phyloP scores from a whole-genome alignment of 2,888 invertebrate species.

The Nematopogon swammerdamellus region DNA sequence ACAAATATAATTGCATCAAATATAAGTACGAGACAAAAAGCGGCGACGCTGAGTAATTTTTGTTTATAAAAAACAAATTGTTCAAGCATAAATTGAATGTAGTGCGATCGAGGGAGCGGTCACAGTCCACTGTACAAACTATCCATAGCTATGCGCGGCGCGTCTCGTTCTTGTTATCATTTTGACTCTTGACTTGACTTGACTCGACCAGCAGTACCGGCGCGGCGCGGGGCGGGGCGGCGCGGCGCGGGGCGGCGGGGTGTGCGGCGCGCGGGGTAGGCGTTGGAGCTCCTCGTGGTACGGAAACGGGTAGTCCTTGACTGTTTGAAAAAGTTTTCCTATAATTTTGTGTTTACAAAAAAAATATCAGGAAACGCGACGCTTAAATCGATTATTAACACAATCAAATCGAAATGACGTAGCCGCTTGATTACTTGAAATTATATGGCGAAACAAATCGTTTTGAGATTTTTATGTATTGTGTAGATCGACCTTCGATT shows the following conservation, averaged over 20 bases:
- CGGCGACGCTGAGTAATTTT: not conserved
- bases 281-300: too few relatives aligned
- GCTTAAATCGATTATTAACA: conserved; percentile 50
- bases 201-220: too few relatives aligned
- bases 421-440: conserved; percentile 47
- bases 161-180: conserved; percentile 35
- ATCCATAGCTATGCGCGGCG: conserved; percentile 36
- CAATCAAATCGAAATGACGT: conserved; percentile 44
- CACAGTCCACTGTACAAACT: conserved; percentile 51
- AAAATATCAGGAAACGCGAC: conserved; percentile 42
- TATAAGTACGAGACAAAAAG: not conserved
- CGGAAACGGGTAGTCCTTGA: conserved; percentile 41
- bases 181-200: conserved; percentile 12
- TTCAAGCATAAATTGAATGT: conserved; percentile 37
- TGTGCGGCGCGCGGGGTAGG: too few relatives aligned
- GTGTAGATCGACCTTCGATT: conserved; percentile 39
- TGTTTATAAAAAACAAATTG: conserved; percentile 33
- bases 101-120: conserved; percentile 48
- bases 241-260: too few relatives aligned
- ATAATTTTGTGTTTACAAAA: conserved; percentile 45
- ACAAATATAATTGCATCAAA: too few relatives aligned
- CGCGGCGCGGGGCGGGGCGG: too few relatives aligned
- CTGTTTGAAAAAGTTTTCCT: conserved; percentile 45
- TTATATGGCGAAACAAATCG: conserved; percentile 51
- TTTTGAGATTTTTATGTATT: conserved; percentile 46